A percentile compares a stretch with the other conserved stretches of the same genome.
Conservation (phyloP, 2,888 invertebrate species). For the Choristoneura rosaceana region DNA sequence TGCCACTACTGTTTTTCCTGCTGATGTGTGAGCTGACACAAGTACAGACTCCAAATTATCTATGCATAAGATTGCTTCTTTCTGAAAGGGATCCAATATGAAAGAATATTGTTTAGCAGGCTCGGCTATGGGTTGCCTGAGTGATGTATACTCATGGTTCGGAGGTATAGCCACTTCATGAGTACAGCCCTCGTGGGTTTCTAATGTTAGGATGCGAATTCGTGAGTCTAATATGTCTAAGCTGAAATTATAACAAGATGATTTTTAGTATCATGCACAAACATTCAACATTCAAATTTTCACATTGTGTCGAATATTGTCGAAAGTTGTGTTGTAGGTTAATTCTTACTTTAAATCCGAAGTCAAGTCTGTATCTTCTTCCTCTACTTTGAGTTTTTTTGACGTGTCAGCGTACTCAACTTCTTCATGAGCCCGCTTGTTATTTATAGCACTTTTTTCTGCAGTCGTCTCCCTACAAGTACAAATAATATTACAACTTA, state of each 20-base stretch:
- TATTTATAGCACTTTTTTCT: slow-evolving; percentile 51
- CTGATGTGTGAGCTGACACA: slow-evolving; percentile 99
- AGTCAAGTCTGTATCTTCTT: slow-evolving; percentile 65
- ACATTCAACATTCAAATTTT: background rate
- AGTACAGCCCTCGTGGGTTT: slow-evolving; percentile 96
- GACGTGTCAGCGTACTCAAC: slow-evolving; percentile 68
- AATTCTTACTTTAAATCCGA: slow-evolving; percentile 71
- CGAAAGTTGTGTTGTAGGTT: background rate
- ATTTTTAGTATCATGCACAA: background rate
- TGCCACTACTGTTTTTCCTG: slow-evolving; percentile 99
- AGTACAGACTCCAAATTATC: slow-evolving; percentile 99
- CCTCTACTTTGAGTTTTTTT: slow-evolving; percentile 67
- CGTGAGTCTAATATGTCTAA: slow-evolving; percentile 91
- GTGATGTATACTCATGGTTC: slow-evolving; percentile 90
- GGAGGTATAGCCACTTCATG: slow-evolving; percentile 99
- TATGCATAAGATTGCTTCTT: slow-evolving; percentile 97
- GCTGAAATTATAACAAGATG: slow-evolving; percentile 71
- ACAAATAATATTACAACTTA: background rate
- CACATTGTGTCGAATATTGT: background rate
- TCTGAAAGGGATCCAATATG: slow-evolving; percentile 98
- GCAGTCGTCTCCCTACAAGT: slow-evolving; percentile 50
- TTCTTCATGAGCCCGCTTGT: slow-evolving; percentile 72
- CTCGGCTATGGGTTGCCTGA: slow-evolving; percentile 84
- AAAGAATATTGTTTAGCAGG: slow-evolving; percentile 98
- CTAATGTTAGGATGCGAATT: slow-evolving; percentile 94